Conservation (phyloP, 2,113 vertebrate genomes). For the Syrmaticus mikado region DNA sequence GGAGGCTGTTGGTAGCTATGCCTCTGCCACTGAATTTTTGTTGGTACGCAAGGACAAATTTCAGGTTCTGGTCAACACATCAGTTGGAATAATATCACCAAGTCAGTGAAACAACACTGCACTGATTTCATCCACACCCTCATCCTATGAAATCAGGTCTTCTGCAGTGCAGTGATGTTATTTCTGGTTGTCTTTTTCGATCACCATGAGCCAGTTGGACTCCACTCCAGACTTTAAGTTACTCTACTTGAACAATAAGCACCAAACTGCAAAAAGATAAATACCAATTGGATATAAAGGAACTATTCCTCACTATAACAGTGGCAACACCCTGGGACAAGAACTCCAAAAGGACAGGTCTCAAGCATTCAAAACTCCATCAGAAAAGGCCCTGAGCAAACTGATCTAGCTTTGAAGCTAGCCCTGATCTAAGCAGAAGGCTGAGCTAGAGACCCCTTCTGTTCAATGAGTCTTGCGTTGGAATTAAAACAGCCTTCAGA, state of each 20-base stretch:
- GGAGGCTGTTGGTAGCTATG: background rate
- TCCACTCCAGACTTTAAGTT: background rate
- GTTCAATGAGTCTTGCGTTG: background rate
- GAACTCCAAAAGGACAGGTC: background rate
- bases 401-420: background rate
- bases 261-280: background rate
- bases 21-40: background rate
- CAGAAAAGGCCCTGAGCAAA: background rate
- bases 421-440: background rate
- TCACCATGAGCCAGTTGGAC: background rate
- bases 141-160: background rate
- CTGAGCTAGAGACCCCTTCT: background rate
- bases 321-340: background rate
- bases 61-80: background rate
- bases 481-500: background rate
- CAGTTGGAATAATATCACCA: background rate
- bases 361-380: background rate
- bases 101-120: background rate
- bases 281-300: background rate
- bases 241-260: background rate
- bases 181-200: background rate
- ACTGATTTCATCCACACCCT: background rate
- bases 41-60: background rate
- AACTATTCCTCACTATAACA: background rate
- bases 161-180: background rate